phyloP scores from a whole-genome alignment of 2,113 vertebrate genomes.

The Pseudorhombus dupliciocellatus region DNA sequence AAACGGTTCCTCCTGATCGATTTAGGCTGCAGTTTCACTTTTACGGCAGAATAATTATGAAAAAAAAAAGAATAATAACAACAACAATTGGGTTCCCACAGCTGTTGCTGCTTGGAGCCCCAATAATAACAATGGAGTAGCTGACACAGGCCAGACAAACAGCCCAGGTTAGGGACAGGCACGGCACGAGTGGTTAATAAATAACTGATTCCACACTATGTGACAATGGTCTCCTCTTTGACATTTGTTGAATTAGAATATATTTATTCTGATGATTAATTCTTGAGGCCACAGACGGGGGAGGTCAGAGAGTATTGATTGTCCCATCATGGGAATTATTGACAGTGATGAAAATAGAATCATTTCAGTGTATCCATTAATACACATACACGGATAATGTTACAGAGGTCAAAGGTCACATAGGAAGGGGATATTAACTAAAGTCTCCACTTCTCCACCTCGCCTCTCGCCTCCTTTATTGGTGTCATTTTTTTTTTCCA shows the following conservation, averaged over 20 bases:
- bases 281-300: not conserved
- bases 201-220: not conserved
- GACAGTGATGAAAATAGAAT: not conserved
- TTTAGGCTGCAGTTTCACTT: no score
- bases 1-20: no score
- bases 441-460: not conserved
- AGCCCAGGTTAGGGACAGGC: not conserved
- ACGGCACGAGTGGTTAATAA: no score
- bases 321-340: not conserved
- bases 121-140: no score
- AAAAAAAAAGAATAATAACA: no score
- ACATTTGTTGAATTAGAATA: not conserved
- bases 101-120: no score
- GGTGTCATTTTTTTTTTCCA: constrained; percentile 42
- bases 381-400: constrained; percentile 2
- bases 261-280: not conserved
- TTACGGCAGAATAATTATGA: no score
- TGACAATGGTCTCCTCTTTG: not conserved
- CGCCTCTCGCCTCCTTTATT: not conserved
- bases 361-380: not conserved
- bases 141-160: not conserved
- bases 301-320: not conserved
- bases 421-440: constrained; percentile 16
- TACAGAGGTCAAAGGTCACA: constrained; percentile 41
- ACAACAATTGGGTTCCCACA: no score